A percentile compares a stretch with the other conserved stretches of the same genome.
phyloP scores from a whole-genome alignment of 2,888 invertebrate genomes.

The Drosophila pseudotalamancana region DNA sequence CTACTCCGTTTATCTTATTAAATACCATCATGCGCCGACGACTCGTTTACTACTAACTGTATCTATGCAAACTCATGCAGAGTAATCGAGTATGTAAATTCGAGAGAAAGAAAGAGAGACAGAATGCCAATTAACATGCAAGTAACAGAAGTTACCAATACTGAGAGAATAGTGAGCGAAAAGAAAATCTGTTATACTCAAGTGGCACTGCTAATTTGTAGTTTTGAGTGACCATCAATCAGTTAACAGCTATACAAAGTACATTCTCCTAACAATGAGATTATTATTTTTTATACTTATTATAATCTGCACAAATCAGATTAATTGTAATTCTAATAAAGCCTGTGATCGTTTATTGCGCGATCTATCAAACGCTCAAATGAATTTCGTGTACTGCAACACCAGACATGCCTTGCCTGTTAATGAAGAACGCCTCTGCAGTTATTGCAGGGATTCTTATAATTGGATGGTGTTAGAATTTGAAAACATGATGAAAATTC shows the following conservation, averaged over 20 bases:
- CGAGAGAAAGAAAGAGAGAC: not conserved
- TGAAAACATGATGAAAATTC: constrained; percentile 6
- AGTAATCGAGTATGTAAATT: constrained; percentile 17
- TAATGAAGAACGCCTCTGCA: constrained; percentile 44
- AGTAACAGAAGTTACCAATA: constrained; percentile 14
- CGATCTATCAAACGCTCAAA: constrained; percentile 53
- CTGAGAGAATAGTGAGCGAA: not conserved
- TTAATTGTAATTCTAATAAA: not conserved
- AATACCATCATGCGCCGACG: constrained; percentile 22
- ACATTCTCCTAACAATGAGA: constrained; percentile 11
- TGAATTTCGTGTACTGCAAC: constrained; percentile 58
- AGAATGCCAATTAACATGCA: constrained; percentile 6
- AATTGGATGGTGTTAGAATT: constrained; percentile 23
- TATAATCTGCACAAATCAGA: not conserved
- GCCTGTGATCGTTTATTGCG: constrained; percentile 34
- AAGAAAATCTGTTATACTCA: constrained; percentile 19
- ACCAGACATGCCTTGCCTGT: constrained; percentile 60
- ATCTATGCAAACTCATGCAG: constrained; percentile 25
- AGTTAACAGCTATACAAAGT: not conserved
- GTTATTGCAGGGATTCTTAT: constrained; percentile 23
- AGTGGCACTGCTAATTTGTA: constrained; percentile 12
- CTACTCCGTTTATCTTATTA: not conserved
- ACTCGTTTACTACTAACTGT: constrained; percentile 54
- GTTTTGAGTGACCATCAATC: constrained; percentile 8
- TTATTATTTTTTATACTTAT: constrained; percentile 1